Base-by-base conservation (phyloP, 2,888 invertebrate species). In the Megalurothrips usitatus region DNA sequence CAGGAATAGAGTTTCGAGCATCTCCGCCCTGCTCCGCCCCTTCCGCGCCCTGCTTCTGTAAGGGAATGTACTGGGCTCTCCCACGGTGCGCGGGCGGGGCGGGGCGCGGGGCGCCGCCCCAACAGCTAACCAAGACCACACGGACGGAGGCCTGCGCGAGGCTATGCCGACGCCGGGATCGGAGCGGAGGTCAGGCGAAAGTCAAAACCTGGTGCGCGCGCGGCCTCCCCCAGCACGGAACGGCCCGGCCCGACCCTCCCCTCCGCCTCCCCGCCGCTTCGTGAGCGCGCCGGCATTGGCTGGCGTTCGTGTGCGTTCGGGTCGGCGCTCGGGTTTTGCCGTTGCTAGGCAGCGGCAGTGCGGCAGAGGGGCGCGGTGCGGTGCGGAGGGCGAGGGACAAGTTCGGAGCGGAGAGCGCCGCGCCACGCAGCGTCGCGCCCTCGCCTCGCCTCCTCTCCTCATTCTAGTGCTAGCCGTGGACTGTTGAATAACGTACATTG, bases 401-500 rank as follows among this genome's bases (percentile, higher is more conserved):
- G 52, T 52, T 43, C 34, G 52, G 52, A 52, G 58, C 68, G 23
- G 68, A 26, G 26, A 75, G 68, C 68, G 26, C 68, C 17, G 14
- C 58, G 58, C 58, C 26, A 75, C 68, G 68, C 68, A 23, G 12
- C 68, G 58, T 14, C 58, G 58, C 58, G 14, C 58, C 58, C 14
- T 19, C 19, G 23, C 68, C 23, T 68, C 68, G 68, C 68, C 68
- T 43, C 34, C 34, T 58, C 58, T 58, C 58, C 58, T 75, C 68
- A 75, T 75, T 75, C 68, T 75, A 75, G 68, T 75, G 68, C 68
- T 75, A 75, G 68, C 68, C 68, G 68, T 75, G 68, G 68, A 75
- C 68, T 75, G 68, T 75, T 75, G 68, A 75, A 75, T 75, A 75
- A 75, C 68, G 68, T 75, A 75, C 68, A 75, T 75, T 75, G 68